Conservation (phyloP, 2,113 vertebrate genomes). For the Tupaia tana region DNA sequence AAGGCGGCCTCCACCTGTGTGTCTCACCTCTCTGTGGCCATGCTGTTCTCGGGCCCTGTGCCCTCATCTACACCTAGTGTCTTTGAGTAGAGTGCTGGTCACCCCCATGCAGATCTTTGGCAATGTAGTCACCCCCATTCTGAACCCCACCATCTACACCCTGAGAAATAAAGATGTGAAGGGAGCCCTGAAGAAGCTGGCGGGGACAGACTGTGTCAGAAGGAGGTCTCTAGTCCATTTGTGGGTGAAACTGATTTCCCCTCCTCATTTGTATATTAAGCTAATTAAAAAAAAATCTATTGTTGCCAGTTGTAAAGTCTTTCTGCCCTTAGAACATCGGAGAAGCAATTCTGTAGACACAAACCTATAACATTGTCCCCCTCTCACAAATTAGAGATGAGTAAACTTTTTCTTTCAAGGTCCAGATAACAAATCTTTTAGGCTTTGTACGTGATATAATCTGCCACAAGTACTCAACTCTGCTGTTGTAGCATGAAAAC, state of each 20-base stretch:
- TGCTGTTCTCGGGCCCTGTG: constrained; percentile 36
- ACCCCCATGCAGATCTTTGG: constrained; percentile 44
- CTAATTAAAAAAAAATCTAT: not conserved
- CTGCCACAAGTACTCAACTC: not conserved
- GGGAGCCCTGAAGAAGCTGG: constrained; percentile 38
- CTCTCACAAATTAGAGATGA: not conserved
- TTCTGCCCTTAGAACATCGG: not conserved
- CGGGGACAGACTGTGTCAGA: not conserved
- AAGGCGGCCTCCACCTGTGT: not conserved
- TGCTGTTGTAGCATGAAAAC: not conserved
- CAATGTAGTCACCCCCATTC: constrained; percentile 7
- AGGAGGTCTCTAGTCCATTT: not conserved
- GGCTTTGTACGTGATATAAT: not conserved
- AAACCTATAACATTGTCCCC: not conserved
- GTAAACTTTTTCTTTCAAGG: not conserved
- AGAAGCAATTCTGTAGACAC: not conserved
- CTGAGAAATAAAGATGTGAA: constrained; percentile 59
- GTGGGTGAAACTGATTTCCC: not conserved
- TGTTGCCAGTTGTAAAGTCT: not conserved
- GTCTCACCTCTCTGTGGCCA: constrained; percentile 27
- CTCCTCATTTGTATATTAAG: not conserved
- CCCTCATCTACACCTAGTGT: constrained; percentile 10
- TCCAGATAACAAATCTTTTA: not conserved
- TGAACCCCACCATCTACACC: constrained; percentile 58
- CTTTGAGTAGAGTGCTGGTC: not conserved